A percentile compares a stretch with the other conserved stretches of the same genome.
phyloP scores from a whole-genome alignment of 2,113 vertebrate genomes.

The Ictalurus furcatus region DNA sequence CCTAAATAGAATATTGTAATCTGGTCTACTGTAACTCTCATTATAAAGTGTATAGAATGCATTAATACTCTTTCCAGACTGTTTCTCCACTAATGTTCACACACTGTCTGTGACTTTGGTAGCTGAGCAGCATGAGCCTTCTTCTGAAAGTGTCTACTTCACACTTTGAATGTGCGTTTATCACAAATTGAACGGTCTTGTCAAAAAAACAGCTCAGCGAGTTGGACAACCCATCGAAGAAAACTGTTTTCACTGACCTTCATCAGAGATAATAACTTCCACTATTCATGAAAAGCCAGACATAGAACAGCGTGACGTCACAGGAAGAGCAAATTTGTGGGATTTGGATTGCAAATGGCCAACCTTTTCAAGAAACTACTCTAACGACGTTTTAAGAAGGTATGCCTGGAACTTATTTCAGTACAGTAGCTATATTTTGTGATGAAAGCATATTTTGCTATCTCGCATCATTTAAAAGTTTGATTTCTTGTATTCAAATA shows the following conservation, averaged over 20 bases:
- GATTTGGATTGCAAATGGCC: background rate
- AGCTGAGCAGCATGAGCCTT: background rate
- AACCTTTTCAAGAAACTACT: background rate
- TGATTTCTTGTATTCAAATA: background rate
- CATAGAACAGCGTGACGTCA: no score
- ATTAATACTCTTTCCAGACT: conserved; percentile 1
- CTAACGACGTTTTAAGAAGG: background rate
- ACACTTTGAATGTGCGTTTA: conserved; percentile 13
- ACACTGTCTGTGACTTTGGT: background rate
- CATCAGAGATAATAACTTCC: background rate
- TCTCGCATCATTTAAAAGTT: background rate
- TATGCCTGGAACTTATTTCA: background rate
- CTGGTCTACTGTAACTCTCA: background rate
- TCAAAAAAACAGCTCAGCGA: background rate
- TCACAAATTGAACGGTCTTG: background rate
- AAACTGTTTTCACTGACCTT: background rate
- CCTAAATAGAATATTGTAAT: background rate
- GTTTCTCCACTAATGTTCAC: background rate
- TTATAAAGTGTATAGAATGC: background rate
- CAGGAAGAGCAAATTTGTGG: background rate
- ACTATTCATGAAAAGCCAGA: background rate
- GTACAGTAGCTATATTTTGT: background rate
- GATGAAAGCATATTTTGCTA: background rate
- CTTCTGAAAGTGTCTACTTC: conserved; percentile 17
- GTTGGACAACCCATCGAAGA: background rate